These are phyloP conservation scores for Microcebus jonahi DNA, from an alignment of 2,113 vertebrate genomes.

Conservation along the genomic window DNA sequence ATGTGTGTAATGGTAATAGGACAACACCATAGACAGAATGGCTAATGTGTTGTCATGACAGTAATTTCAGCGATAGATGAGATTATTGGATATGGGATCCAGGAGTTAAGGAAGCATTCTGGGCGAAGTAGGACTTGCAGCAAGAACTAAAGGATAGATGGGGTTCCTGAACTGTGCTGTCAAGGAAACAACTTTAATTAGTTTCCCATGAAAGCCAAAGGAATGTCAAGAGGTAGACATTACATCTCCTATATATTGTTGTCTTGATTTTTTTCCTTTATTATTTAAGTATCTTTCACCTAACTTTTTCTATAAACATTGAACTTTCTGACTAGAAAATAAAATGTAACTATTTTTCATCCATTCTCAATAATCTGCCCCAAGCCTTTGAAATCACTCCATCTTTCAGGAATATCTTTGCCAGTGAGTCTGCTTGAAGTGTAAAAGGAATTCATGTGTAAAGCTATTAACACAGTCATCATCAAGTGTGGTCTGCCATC, in stretches of 20 bases:
- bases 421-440: background rate
- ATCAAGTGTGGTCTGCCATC: slow-evolving; percentile 45
- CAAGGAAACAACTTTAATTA: background rate
- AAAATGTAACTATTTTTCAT: slow-evolving; percentile 39
- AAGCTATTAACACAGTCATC: slow-evolving; percentile 76
- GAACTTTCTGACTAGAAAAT: background rate
- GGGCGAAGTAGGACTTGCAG: background rate
- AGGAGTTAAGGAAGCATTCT: background rate
- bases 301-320: background rate
- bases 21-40: background rate
- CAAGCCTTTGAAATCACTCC: slow-evolving; percentile 30
- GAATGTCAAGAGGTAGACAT: background rate
- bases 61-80: background rate
- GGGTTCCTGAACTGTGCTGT: background rate
- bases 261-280: background rate
- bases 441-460: slow-evolving; percentile 66
- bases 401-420: slow-evolving; percentile 5
- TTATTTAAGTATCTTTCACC: background rate
- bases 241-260: background rate
- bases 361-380: background rate
- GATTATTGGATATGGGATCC: background rate
- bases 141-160: background rate
- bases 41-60: background rate
- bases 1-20: background rate
- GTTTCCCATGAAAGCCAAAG: background rate